Evolutionary conservation across 2,113 vertebrate species (phyloP).

Genomic region (Eclectus roratus): DNA sequence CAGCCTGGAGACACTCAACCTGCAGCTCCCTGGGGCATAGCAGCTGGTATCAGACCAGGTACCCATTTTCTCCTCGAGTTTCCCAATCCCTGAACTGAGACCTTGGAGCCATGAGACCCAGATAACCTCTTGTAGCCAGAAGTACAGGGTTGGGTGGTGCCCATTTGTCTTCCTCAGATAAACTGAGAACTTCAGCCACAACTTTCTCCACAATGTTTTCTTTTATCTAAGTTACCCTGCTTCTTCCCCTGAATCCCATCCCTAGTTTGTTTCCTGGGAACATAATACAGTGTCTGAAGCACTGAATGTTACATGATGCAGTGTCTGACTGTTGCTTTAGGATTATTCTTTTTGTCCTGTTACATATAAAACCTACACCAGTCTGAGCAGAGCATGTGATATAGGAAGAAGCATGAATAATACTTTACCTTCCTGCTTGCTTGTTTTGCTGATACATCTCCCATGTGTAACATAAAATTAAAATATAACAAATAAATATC

Average conservation of each 20-base stretch:
- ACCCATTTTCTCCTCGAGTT: not conserved
- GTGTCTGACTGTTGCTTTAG: not conserved
- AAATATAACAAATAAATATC: conserved; percentile 67
- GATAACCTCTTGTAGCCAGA: not conserved
- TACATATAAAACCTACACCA: not conserved
- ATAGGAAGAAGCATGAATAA: not conserved
- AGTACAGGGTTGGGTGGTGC: not conserved
- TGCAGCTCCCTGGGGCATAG: not conserved
- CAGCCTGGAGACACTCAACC: not conserved
- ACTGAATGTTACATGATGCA: not conserved
- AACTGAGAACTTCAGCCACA: not conserved
- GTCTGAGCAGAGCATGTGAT: not conserved
- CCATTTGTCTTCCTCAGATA: not conserved
- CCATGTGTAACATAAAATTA: conserved; percentile 71
- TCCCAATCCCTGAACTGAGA: not conserved
- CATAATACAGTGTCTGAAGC: not conserved
- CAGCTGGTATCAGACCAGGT: not conserved
- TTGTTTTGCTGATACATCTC: conserved; percentile 71
- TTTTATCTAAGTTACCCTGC: not conserved
- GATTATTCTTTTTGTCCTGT: not conserved
- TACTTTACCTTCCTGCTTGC: conserved; percentile 61
- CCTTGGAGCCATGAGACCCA: not conserved
- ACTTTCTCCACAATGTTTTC: not conserved
- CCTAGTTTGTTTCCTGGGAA: not conserved
- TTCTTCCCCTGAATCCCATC: not conserved